Evolutionary conservation across 2,113 vertebrate genomes (phyloP).

Genomic region (Mobula birostris): DNA sequence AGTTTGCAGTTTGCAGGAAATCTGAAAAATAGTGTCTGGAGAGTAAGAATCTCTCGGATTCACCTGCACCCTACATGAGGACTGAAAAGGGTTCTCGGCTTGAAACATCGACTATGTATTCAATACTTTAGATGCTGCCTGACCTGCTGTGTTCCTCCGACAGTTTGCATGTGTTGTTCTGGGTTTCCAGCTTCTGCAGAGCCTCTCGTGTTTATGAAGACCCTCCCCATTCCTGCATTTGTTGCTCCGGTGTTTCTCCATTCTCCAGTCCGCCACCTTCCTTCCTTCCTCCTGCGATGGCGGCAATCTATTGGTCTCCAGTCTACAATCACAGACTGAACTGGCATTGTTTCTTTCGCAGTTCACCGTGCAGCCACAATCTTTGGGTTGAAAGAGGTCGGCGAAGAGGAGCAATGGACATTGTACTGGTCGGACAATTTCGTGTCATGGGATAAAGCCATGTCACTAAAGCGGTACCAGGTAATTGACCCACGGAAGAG

Average conservation of each 20-base stretch:
- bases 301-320: background rate
- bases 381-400: slow-evolving; percentile 58
- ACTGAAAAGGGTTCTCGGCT: too few relatives aligned
- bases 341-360: slow-evolving; percentile 39
- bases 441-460: slow-evolving; percentile 62
- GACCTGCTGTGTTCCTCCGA: too few relatives aligned
- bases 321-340: background rate
- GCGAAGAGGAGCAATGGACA: slow-evolving; percentile 55
- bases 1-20: too few relatives aligned
- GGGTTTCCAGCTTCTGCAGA: too few relatives aligned
- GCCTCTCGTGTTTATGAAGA: too few relatives aligned
- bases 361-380: slow-evolving; percentile 57
- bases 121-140: too few relatives aligned
- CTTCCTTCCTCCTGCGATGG: background rate
- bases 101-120: too few relatives aligned
- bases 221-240: background rate
- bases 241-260: background rate
- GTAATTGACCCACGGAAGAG: slow-evolving; percentile 43
- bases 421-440: slow-evolving; percentile 67
- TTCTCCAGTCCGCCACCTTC: background rate
- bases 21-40: too few relatives aligned
- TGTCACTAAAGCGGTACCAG: slow-evolving; percentile 71
- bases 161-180: too few relatives aligned
- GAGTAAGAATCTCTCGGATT: too few relatives aligned
- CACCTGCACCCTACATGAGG: too few relatives aligned